These are phyloP conservation scores for Eudorcas thomsonii DNA, from an alignment of 2,113 vertebrate species.

Conservation along the genomic window DNA sequence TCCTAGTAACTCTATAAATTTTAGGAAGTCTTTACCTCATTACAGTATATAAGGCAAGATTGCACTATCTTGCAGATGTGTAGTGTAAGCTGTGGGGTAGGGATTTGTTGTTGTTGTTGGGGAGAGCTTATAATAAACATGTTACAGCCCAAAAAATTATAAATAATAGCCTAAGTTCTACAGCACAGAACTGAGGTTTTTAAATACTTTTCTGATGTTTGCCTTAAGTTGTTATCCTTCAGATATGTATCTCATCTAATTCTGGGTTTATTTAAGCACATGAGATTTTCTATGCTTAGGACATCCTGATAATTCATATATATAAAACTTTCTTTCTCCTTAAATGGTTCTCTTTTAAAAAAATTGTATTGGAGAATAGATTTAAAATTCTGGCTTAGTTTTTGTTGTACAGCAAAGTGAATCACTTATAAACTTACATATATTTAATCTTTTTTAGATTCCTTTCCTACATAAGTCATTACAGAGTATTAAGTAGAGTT, in stretches of 20 bases:
- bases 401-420: background rate
- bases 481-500: background rate
- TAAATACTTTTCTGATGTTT: background rate
- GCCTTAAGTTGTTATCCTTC: background rate
- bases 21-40: constrained; percentile 98
- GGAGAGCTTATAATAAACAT: constrained; percentile 92
- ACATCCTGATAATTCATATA: background rate
- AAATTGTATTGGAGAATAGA: background rate
- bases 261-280: background rate
- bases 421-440: background rate
- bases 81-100: constrained; percentile 93
- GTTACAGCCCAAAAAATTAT: constrained; percentile 88
- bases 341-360: background rate
- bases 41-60: constrained; percentile 92
- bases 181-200: background rate
- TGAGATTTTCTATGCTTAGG: background rate
- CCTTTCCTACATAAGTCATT: background rate
- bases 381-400: background rate
- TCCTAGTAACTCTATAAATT: constrained; percentile 95
- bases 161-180: background rate
- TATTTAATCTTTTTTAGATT: background rate
- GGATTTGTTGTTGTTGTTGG: constrained; percentile 68
- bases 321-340: background rate
- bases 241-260: background rate
- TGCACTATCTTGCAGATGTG: constrained; percentile 93